Evolutionary conservation across 1,140 invertebrate genomes (phyloP), one percentile per base, ranked within the genome.

Genomic region (Ridgeia piscesae): DNA sequence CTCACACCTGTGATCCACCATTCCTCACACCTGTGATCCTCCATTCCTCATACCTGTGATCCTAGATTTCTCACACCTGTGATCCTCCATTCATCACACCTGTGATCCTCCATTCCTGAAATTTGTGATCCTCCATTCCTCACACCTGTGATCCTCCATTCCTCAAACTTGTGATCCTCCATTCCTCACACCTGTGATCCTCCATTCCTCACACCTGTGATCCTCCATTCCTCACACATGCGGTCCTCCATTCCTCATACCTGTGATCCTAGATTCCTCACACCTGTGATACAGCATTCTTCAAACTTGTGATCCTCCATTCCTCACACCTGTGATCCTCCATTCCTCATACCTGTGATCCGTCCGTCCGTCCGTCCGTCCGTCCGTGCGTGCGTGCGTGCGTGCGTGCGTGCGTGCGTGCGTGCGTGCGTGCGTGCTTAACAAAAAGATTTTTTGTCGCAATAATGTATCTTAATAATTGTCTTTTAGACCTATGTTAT

Each of bases 391-490:
- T 92, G 91, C 91, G 92, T 92, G 91, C 91, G 92, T 92, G 91
- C 91, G 92, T 92, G 91, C 91, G 92, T 92, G 91, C 77, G 92
- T 92, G 91, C 91, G 92, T 92, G 91, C 91, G 92, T 92, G 91
- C 91, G 92, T 92, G 77, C 77, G 92, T 92, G 91, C 91, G 92
- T 92, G 34, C 50, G 92, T 92, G 77, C 50, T 88, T 92, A 33
- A 11, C 48, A n/a, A n/a, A n/a, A n/a, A n/a, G n/a, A n/a, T n/a
- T n/a, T n/a, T n/a, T n/a, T n/a, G n/a, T n/a, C n/a, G n/a, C n/a
- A n/a, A n/a, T n/a, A n/a, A n/a, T n/a, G n/a, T n/a, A n/a, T n/a
- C n/a, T n/a, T n/a, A n/a, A n/a, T n/a, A n/a, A n/a, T n/a, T n/a
- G n/a, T n/a, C n/a, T n/a, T n/a, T n/a, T n/a, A n/a, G n/a, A n/a